These are phyloP conservation scores for Poicephalus gulielmi DNA, from an alignment of 2,113 vertebrate species.

Conservation along the genomic window DNA sequence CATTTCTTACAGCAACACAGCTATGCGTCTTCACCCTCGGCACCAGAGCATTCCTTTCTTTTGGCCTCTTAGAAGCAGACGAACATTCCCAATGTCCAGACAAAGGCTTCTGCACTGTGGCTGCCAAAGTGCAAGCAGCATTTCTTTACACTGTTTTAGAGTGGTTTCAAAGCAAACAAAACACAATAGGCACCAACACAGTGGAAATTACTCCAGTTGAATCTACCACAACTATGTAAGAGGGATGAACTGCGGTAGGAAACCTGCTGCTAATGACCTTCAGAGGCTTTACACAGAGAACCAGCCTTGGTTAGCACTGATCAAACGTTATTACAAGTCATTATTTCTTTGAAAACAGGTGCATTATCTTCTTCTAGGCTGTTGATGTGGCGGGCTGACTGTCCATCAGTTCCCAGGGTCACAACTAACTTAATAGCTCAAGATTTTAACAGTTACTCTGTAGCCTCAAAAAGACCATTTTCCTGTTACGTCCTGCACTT, in stretches of 20 bases:
- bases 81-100: constrained; percentile 8
- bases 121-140: background rate
- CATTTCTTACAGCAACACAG: background rate
- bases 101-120: background rate
- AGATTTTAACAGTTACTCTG: background rate
- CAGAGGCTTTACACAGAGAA: background rate
- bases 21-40: background rate
- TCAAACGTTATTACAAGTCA: rapidly evolving
- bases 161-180: background rate
- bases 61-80: background rate
- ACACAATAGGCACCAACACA: background rate
- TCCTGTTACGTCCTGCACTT: background rate
- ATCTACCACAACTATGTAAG: background rate
- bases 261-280: background rate
- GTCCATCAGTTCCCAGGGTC: background rate
- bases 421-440: background rate
- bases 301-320: background rate
- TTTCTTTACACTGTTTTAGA: background rate
- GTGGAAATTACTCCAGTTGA: background rate
- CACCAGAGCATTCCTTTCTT: background rate
- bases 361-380: background rate
- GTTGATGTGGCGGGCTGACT: background rate
- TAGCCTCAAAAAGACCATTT: background rate
- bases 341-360: background rate
- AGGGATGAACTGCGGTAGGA: background rate